A percentile compares a stretch with the other conserved stretches of the same genome.
Evolutionary conservation across 2,797 vertebrate genomes (phyloP).

Genomic region (Acomys russatus): DNA sequence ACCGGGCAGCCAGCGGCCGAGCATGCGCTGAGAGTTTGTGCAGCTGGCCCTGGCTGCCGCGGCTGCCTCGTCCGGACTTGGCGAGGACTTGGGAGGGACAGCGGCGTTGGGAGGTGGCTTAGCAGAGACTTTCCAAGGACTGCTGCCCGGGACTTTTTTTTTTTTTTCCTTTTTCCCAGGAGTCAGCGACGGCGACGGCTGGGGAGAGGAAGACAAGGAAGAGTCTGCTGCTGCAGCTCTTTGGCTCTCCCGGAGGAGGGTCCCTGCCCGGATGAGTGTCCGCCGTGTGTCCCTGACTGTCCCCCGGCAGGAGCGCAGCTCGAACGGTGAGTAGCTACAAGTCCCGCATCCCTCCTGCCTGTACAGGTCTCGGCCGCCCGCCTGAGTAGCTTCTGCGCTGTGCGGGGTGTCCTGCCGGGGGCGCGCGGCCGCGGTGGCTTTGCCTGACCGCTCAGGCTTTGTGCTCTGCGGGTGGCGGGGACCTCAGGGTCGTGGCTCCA

Average conservation of each 20-base stretch:
- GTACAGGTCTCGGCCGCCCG: neutral
- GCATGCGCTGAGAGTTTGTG: slow-evolving; percentile 86
- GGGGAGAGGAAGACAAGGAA: slow-evolving; percentile 75
- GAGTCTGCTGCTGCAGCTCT: slow-evolving; percentile 62
- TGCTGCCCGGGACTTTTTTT: slow-evolving; percentile 73
- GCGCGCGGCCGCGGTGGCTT: slow-evolving; percentile 63
- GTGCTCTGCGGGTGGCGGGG: slow-evolving; percentile 66
- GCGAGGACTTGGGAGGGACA: slow-evolving; percentile 83
- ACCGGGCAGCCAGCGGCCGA: slow-evolving; percentile 65
- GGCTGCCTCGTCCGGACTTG: slow-evolving; percentile 80
- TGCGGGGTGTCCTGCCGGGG: slow-evolving; percentile 66
- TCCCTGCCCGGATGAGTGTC: slow-evolving; percentile 57
- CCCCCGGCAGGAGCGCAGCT: slow-evolving; percentile 52
- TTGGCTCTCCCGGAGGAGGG: slow-evolving; percentile 40
- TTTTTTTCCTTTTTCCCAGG: slow-evolving; percentile 73
- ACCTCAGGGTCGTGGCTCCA: slow-evolving; percentile 28
- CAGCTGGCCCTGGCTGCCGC: slow-evolving; percentile 82
- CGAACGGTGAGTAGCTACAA: slow-evolving; percentile 75
- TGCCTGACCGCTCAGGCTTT: slow-evolving; percentile 68
- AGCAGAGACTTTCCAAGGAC: slow-evolving; percentile 76
- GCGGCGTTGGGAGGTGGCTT: slow-evolving; percentile 77
- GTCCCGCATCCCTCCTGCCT: neutral
- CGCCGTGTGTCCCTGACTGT: neutral
- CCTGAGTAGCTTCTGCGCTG: neutral
- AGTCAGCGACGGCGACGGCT: slow-evolving; percentile 59